Evolutionary conservation across 2,113 vertebrate genomes (phyloP), one percentile per base, ranked within the genome.

Genomic region (Pithys albifrons): DNA sequence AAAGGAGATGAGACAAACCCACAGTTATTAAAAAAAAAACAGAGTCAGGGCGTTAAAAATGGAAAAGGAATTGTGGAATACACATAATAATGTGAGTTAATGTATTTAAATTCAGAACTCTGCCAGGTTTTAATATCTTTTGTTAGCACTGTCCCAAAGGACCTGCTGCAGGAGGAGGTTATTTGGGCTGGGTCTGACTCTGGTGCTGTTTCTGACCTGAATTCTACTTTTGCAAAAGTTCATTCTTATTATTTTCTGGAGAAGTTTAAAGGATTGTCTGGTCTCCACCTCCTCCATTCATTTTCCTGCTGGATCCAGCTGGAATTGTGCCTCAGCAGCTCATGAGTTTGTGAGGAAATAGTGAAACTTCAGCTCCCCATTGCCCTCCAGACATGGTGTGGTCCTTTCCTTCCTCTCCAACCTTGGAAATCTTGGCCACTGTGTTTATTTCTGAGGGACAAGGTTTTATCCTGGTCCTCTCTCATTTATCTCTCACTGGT

Each of bases 401-500:
- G 59, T 33, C 75, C 58, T 65, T 65, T 35, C 69, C 64, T 27
- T 39, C 33, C 33, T 46, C 45, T 57, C 23, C 7, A 28, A 2
- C 25, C 19, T 23, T 61, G 24, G 49, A 46, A 49, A 16, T 28
- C 46, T 66, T 66, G 86, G 37, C 48, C 33, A 2, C 28, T 54
- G 51, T 24, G 18, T 39, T 58, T 46, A 25, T 81, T 84, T 11
- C 67, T 23, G 24, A 78, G 33, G 12, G 77, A 24, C 18, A 29
- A 65, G 43, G 23, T 67, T 62, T 86, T 33, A 24, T 39, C 73
- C 52, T 10, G 12, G 8, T 39, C n/a, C 91, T 91, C 31, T 28
- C 71, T 37, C 9, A 0, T 62, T 79, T 45, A 17, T 35, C 19
- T 23, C 79, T 91, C 0, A 0, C 72, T 14, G 3, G 7, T 62